Evolutionary conservation across 2,797 vertebrate genomes (phyloP), one percentile per base, ranked within the genome.

Genomic region (Nothura maculosa): DNA sequence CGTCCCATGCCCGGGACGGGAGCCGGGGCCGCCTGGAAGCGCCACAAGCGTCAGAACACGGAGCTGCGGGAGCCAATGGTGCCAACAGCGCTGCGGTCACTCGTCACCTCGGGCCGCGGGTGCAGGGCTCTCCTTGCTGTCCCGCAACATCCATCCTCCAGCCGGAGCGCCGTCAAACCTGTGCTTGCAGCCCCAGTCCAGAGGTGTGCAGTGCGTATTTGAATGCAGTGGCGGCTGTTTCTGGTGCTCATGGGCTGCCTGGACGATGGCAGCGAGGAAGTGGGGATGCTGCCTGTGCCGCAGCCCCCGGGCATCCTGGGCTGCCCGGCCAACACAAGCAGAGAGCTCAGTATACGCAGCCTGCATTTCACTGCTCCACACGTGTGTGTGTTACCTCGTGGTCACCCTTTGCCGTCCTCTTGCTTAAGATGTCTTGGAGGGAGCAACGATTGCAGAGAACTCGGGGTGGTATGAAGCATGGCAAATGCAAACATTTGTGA

Each of bases 1-100:
- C 80, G 91, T 63, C 93, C 30, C 74, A 34, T 20, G 74, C 5
- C 85, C 85, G 91, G 80, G 92, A 94, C 72, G 43, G 83, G 24
- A 93, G 48, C 74, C 66, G 57, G 48, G 85, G 10, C 74, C 76
- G 32, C 81, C 27, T 81, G 43, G 66, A 94, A 86, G 76, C 50
- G 6, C 66, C 77, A 20, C 13, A 83, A 86, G 11, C 77, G 79
- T 42, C 79, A 86, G 54, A 66, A 94, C n/a, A 92, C 68, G 68
- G 68, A 62, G 14, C 76, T 82, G 87, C 52, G 22, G 81, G 55
- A 79, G 82, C 67, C 73, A 68, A 85, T 43, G 2, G 19, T 22
- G 94, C 81, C 42, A 17, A 68, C 36, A 58, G 1, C 15, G 25
- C 85, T 66, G 45, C 62, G n/a, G 89, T 18, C 73, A 20, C 24